phyloP scores from a whole-genome alignment of 1,140 invertebrate species.

The Periplaneta americana region DNA sequence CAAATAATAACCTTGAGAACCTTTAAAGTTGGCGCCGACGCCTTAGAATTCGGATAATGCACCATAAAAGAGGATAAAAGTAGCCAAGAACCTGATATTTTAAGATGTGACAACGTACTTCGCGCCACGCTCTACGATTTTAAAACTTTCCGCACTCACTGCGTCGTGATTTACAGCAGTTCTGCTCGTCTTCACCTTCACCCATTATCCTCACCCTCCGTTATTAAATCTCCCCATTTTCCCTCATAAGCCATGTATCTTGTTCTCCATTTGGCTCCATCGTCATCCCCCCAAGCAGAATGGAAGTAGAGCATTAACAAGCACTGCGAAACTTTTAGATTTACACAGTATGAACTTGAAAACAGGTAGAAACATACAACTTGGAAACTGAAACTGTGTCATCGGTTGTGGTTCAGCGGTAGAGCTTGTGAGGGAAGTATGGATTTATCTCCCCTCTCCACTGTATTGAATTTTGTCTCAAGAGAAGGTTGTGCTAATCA shows the following conservation, averaged over 20 bases:
- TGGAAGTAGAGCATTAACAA: neutral
- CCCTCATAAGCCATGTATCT: neutral
- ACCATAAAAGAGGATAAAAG: no score
- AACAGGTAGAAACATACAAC: neutral
- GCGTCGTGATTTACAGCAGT: neutral
- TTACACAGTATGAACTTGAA: neutral
- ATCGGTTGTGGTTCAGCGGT: no score
- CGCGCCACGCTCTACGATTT: neutral
- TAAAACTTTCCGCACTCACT: neutral
- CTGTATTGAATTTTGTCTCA: no score
- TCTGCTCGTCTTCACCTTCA: neutral
- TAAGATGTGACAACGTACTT: neutral
- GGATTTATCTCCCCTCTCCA: no score
- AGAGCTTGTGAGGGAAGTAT: no score
- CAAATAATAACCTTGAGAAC: no score
- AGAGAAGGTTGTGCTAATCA: no score
- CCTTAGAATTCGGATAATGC: no score
- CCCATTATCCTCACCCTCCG: neutral
- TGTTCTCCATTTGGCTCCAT: neutral
- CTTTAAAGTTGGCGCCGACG: no score
- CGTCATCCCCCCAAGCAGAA: neutral
- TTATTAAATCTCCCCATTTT: neutral
- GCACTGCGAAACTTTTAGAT: neutral
- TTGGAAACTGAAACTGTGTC: no score
- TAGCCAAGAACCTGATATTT: no score